Percentiles rank a stretch among this genome's conserved stretches.
These are phyloP conservation scores for Drosophila neocordata DNA, from an alignment of 1,140 invertebrate species.

Conservation along the genomic window DNA sequence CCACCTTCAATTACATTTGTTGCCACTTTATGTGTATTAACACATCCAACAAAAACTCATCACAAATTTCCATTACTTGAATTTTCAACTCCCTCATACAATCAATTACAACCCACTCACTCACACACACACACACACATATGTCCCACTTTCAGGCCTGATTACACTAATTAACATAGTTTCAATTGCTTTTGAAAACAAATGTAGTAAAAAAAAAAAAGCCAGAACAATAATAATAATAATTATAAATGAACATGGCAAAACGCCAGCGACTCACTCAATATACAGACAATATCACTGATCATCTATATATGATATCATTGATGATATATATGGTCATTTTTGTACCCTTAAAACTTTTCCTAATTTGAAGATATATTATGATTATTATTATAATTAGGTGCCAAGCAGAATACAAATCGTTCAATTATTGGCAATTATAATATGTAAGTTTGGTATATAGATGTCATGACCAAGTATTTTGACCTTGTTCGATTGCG, in stretches of 20 bases:
- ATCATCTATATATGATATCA: no score
- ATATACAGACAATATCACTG: no score
- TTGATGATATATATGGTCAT: no score
- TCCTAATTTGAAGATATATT: no score
- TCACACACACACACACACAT: neutral
- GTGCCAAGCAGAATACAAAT: no score
- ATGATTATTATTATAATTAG: no score
- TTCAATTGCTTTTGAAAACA: conserved; percentile 45
- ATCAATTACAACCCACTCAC: neutral
- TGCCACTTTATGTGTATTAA: neutral
- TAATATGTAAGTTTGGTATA: no score
- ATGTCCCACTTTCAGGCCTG: conserved; percentile 14
- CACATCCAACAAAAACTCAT: neutral
- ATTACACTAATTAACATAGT: conserved; percentile 71
- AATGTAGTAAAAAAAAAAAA: conserved; percentile 17
- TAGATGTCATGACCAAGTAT: no score
- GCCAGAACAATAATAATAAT: neutral
- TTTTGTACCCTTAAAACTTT: no score
- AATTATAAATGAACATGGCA: conserved; percentile 23
- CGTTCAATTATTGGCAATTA: no score
- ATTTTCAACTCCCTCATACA: conserved; percentile 3
- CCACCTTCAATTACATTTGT: neutral
- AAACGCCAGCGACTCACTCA: conserved; percentile 2
- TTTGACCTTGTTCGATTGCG: no score
- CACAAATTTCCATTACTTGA: neutral